Percentiles rank a stretch among this genome's conserved stretches.
phyloP scores from a whole-genome alignment of 2,113 vertebrate species.

The Cardinalis cardinalis region DNA sequence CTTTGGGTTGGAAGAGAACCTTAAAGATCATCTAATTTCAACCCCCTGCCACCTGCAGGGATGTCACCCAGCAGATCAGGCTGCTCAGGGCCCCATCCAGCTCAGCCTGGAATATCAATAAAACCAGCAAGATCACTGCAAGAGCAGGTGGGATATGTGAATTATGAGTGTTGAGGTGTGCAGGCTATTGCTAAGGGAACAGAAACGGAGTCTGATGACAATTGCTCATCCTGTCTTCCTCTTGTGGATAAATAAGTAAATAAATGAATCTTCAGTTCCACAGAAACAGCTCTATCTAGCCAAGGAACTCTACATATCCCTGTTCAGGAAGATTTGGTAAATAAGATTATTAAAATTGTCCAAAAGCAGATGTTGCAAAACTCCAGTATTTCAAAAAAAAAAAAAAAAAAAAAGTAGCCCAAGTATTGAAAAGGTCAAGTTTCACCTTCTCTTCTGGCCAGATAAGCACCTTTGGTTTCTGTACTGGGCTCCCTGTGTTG shows the following conservation, averaged over 20 bases:
- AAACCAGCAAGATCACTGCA: background rate
- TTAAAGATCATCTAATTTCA: background rate
- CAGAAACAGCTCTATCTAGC: background rate
- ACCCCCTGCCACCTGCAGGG: background rate
- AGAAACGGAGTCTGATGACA: accelerated
- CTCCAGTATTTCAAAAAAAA: background rate
- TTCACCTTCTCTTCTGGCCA: background rate
- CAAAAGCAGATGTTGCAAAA: background rate
- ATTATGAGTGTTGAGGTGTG: background rate
- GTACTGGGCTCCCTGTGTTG: accelerated
- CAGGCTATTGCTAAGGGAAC: background rate
- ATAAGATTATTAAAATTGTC: background rate
- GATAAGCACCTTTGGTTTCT: background rate
- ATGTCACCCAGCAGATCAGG: background rate
- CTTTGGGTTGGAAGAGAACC: background rate
- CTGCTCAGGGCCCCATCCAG: background rate
- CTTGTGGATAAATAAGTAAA: background rate
- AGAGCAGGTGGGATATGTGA: background rate
- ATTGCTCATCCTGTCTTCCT: background rate
- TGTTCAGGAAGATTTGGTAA: background rate
- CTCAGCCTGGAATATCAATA: background rate
- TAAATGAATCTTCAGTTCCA: background rate
- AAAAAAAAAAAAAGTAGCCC: background rate
- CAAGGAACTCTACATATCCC: background rate
- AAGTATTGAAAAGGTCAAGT: background rate